Percentiles rank a stretch among this genome's conserved stretches.
phyloP scores from a whole-genome alignment of 2,888 invertebrate species.

The Nesidiocoris tenuis region DNA sequence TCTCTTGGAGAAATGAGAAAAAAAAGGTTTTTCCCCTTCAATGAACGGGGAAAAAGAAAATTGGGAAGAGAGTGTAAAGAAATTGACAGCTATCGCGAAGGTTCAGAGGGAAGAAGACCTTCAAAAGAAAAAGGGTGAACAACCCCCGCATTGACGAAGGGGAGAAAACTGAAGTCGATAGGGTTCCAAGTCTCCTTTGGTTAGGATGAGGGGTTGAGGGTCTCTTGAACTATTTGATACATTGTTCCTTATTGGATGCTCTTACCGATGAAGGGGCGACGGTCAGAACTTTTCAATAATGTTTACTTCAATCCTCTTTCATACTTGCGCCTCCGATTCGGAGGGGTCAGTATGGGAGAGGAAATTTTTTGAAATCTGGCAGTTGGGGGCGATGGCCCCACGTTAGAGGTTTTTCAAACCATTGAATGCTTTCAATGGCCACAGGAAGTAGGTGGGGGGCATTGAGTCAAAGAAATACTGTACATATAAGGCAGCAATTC shows the following conservation, averaged over 20 bases:
- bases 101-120: background rate
- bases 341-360: no score
- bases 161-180: background rate
- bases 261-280: background rate
- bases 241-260: constrained; percentile 26
- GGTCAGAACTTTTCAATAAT: constrained; percentile 32
- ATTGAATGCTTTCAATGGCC: no score
- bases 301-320: constrained; percentile 25
- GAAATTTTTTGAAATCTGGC: no score
- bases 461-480: no score
- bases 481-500: no score
- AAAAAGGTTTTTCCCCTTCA: background rate
- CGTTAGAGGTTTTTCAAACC: no score
- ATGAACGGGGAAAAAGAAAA: background rate
- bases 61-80: background rate
- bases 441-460: no score
- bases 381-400: no score
- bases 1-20: background rate
- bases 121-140: background rate
- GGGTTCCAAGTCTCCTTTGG: background rate
- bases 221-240: constrained; percentile 27
- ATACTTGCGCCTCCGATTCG: no score
- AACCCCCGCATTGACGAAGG: background rate
- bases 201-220: no score
- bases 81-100: constrained; percentile 31